Evolutionary conservation across 2,888 invertebrate genomes (phyloP), one percentile per base, ranked within the genome.

Genomic region (Rotaria socialis): DNA sequence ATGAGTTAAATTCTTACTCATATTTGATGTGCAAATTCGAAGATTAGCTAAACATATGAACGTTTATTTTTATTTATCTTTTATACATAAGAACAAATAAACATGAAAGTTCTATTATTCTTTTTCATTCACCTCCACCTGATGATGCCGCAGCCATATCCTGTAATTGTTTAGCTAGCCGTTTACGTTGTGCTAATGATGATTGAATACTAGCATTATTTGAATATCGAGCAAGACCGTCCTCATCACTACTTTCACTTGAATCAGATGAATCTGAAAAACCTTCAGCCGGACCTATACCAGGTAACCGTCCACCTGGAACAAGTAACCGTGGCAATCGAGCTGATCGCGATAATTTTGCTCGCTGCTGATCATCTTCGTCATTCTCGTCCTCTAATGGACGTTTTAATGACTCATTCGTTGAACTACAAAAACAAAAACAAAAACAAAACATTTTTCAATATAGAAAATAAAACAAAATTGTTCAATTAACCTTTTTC

Each of bases 211-310:
- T 19, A 35, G 14, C 19, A 67, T 19, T 19, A 67, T 35, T 67
- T 6, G 67, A 67, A 67, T 67, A 35, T 7, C 67, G 67, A 35
- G 67, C 19, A 35, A 67, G 27, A 67, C 67, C 35, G 19, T 67
- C 67, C 6, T 84, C 84, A 47, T 84, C 84, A 55, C 84, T 84
- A 55, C 84, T 84, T 27, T 84, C 55, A 50, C 22, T 55, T 16
- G 84, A 84, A 55, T 84, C 84, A 35, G 86, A 86, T 24, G 86
- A 86, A 85, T 86, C 80, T 11, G 86, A 75, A 55, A 74, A 85
- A 85, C 85, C 85, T 55, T 86, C 86, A 41, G 56, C 35, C 19
- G 67, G 67, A 67, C 67, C 86, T 2, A 86, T 85, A 35, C 86
- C 86, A 47, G 86, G 86, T 58, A 86, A 7, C 35, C 67, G 67